Percentiles rank a stretch among this genome's conserved stretches.
Conservation (phyloP, 2,113 vertebrate genomes). For the Aspiorhynchus laticeps region DNA sequence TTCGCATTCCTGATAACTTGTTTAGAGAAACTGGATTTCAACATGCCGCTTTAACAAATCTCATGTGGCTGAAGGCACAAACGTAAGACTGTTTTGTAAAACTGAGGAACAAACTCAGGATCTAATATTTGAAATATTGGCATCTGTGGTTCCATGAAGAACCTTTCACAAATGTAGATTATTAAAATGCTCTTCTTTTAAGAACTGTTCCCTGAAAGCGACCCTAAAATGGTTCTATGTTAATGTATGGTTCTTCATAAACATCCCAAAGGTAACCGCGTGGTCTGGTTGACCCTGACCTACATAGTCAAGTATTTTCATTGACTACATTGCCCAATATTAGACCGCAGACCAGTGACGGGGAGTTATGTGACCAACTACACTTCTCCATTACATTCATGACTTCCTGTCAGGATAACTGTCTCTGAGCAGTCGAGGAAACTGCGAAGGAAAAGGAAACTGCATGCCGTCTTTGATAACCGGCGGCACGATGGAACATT, state of each 20-base stretch:
- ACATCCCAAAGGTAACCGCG: background rate
- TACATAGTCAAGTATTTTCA: background rate
- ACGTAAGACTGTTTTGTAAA: background rate
- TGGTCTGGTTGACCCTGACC: constrained; percentile 12
- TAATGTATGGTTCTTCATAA: background rate
- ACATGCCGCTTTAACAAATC: background rate
- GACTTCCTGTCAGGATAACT: constrained; percentile 32
- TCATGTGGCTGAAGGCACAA: background rate
- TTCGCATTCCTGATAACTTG: constrained; percentile 27
- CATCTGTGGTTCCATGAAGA: background rate
- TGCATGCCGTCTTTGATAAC: constrained; percentile 45
- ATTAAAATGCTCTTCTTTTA: background rate
- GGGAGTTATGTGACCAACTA: background rate
- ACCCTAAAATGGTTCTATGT: background rate
- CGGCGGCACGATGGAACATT: constrained; percentile 12
- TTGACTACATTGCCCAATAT: background rate
- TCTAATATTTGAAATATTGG: background rate
- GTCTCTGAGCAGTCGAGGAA: constrained; percentile 41
- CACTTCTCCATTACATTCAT: constrained; percentile 39
- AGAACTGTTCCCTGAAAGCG: background rate
- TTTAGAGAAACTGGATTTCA: constrained; percentile 37
- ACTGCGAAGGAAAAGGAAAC: constrained; percentile 54
- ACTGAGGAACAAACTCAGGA: background rate
- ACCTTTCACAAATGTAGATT: background rate
- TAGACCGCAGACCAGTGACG: background rate